Base-by-base conservation (phyloP, 1,140 invertebrate genomes). In the Sminthurinus signatus region DNA sequence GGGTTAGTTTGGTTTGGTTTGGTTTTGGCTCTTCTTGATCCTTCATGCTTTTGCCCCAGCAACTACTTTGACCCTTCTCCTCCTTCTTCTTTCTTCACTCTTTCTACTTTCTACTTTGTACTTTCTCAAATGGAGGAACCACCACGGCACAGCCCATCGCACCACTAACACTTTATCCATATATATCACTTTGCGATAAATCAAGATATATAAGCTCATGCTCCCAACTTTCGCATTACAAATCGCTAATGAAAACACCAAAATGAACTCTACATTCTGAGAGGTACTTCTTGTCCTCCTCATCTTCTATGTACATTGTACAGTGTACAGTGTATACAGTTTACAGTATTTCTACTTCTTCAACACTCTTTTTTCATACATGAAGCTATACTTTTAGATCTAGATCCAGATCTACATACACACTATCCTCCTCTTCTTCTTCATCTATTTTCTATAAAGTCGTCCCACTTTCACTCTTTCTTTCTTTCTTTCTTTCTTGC, bases 241-340 rank as follows among this genome's bases (percentile, higher is more conserved):
- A 68, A 60, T 64, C 67, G 42, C 67, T 68, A 68, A 68, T 68
- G 62, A 68, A 68, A 68, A 68, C 67, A 68, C 52, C 67, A 54
- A 68, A 68, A 68, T 68, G 62, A 68, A 64, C 62, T 68, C 67
- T 64, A 43, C 59, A 39, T 64, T 63, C 60, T 60, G 39, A 68
- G 57, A 59, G 48, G 51, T 56, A 48, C 58, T 48, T 57, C 39
- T 39, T 51, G 42, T 60, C 46, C 58, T 29, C 27, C 25, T 23
- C 50, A 48, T n/a, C n/a, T n/a, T n/a, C n/a, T n/a, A n/a, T n/a
- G n/a, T n/a, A n/a, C n/a, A n/a, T n/a, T n/a, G n/a, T n/a, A n/a
- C n/a, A n/a, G n/a, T n/a, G n/a, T n/a, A n/a, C n/a, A n/a, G n/a
- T n/a, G n/a, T n/a, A n/a, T n/a, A n/a, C n/a, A n/a, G n/a, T n/a